phyloP scores from a whole-genome alignment of 2,888 invertebrate genomes.

The Drosophila neotestacea region DNA sequence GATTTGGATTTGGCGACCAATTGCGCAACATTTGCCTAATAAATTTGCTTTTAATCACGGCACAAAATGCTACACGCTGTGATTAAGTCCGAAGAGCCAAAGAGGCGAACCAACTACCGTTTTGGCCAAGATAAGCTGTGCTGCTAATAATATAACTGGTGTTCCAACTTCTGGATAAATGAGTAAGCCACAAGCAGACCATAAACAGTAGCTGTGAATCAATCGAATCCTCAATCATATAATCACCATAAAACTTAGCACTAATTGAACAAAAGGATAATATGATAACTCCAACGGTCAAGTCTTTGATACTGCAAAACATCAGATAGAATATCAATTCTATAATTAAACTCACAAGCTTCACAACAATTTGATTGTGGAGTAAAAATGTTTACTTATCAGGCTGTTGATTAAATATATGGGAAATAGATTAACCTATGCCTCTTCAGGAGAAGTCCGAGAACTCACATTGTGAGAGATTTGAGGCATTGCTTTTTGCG shows the following conservation, averaged over 20 bases:
- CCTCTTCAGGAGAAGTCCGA: too few relatives aligned
- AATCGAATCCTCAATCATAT: neutral
- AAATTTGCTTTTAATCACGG: conserved; percentile 72
- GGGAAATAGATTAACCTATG: too few relatives aligned
- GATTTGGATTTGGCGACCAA: conserved; percentile 31
- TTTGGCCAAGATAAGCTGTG: conserved; percentile 41
- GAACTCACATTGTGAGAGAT: neutral
- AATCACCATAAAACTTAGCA: conserved; percentile 17
- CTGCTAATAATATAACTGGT: neutral
- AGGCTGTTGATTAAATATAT: too few relatives aligned
- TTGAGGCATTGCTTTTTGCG: neutral
- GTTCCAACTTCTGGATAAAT: conserved; percentile 28
- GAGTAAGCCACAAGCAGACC: conserved; percentile 22
- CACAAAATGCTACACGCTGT: conserved; percentile 74
- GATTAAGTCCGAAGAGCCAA: conserved; percentile 49
- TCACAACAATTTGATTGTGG: conserved; percentile 29
- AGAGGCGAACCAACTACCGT: conserved; percentile 46
- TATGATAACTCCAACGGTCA: fast-evolving
- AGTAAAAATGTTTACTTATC: too few relatives aligned
- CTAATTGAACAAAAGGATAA: conserved; percentile 34
- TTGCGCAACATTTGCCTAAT: conserved; percentile 74
- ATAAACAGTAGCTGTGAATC: conserved; percentile 21
- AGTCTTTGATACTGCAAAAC: too few relatives aligned
- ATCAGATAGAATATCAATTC: conserved; percentile 43
- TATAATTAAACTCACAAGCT: conserved; percentile 41